Evolutionary conservation across 2,888 invertebrate genomes (phyloP), one percentile per base, ranked within the genome.

Genomic region (Arrhopalites spinosus): DNA sequence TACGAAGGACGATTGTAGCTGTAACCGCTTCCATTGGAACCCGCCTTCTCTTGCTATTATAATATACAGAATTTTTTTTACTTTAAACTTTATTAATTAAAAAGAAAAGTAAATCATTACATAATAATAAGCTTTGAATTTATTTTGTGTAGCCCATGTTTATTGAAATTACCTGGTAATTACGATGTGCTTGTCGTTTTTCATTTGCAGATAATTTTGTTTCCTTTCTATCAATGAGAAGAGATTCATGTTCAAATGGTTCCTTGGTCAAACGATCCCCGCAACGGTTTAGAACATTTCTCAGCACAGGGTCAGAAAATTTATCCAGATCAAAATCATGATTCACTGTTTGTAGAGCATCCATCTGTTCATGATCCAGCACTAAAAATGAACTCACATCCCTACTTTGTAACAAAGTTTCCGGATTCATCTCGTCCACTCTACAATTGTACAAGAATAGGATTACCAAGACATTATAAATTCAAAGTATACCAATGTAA

Each of bases 391-490:
- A 94, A 17, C 93, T 94, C 45, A 94, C 92, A 84, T 95, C 95
- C 86, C 94, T 36, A 36, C 36, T 36, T 36, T 36, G 94, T 86
- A 95, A 87, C 85, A 94, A 94, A 0, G 96, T 96, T 85, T 98
- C 96, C 0, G 98, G 97, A 86, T 98, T 96, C 84, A 97, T 93
- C 85, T 99, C 98, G 87, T 99, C 98, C 0, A 99, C 97, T 3
- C n/a, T n/a, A n/a, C n/a, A n/a, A n/a, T n/a, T n/a, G n/a, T n/a
- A n/a, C n/a, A n/a, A n/a, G n/a, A n/a, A n/a, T n/a, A n/a, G n/a
- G n/a, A n/a, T n/a, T n/a, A n/a, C n/a, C n/a, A n/a, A n/a, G n/a
- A n/a, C n/a, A n/a, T n/a, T n/a, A n/a, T n/a, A n/a, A n/a, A n/a
- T n/a, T n/a, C n/a, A n/a, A n/a, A n/a, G n/a, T n/a, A n/a, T n/a